Base-by-base conservation (phyloP, 2,113 vertebrate genomes). In the Odontophorus gujanensis region DNA sequence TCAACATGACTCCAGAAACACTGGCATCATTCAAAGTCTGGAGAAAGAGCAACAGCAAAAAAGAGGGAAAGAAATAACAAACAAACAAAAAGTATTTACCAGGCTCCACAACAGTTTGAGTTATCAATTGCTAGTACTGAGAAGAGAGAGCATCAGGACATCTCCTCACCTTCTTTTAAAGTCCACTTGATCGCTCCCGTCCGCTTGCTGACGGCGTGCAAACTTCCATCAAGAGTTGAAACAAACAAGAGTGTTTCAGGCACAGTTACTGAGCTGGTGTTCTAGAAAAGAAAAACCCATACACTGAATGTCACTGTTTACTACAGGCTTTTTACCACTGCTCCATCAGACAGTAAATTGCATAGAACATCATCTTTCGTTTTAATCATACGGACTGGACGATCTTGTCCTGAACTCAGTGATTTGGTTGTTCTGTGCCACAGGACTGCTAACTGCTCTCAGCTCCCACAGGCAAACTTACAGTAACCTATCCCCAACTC, bases 121-220 rank as follows among this genome's bases (percentile, higher is more conserved):
- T 40, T 48, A 51, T 32, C 43, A 50, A 42, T 17, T 81, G 71
- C 43, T 22, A 12, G 11, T 63, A 5, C 21, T 40, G 50, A 80
- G 47, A 81, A 50, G 19, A 53, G 57, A 91, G 51, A 38, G 15
- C 43, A 83, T 12, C 34, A 92, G 43, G 62, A 66, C 20, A 81
- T 12, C 34, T 71, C 78, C 97, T 98, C 97, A 99, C 99, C 99
- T 99, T 99, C 99, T 97, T 99, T 99, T 95, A 99, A 98, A 84
- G 99, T 99, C 99, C 99, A 99, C 80, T 99, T 99, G 97, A 99
- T 99, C 2, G 98, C 98, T 87, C 99, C 99, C 0, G 99, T 99
- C 88, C 98, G 98, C 97, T 99, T 99, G 98, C 98, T 99, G 93
- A 99, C 99, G 5, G 99, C 99, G 4, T 99, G 99, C 71, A 99